phyloP scores from a whole-genome alignment of 2,797 vertebrate genomes.

The Arctocebus calabarensis region DNA sequence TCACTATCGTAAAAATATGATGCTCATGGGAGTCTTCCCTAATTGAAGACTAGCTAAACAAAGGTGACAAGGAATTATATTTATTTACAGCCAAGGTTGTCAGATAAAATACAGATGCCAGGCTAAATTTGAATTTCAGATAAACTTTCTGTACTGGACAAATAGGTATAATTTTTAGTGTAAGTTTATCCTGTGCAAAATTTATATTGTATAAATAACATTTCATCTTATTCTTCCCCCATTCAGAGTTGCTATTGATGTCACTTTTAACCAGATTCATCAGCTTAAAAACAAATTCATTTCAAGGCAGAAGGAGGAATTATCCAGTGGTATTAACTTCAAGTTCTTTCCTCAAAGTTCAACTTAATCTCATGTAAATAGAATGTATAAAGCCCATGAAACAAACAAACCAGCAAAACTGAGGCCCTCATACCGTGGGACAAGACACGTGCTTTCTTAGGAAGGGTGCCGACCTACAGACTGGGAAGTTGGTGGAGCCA shows the following conservation, averaged over 20 bases:
- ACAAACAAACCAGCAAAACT: too few relatives aligned
- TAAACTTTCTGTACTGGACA: too few relatives aligned
- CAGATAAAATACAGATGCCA: background rate
- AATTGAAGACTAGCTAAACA: background rate
- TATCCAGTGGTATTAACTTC: background rate
- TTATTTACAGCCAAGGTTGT: background rate
- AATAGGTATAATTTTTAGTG: background rate
- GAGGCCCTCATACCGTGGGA: too few relatives aligned
- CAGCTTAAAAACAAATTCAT: background rate
- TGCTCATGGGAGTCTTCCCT: background rate
- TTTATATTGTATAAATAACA: fast-evolving
- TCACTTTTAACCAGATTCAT: too few relatives aligned
- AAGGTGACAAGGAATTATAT: background rate
- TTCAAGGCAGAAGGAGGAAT: too few relatives aligned
- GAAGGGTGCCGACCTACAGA: too few relatives aligned
- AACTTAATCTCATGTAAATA: too few relatives aligned
- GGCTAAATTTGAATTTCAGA: background rate
- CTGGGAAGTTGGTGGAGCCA: too few relatives aligned
- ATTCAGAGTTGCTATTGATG: too few relatives aligned
- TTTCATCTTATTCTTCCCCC: background rate
- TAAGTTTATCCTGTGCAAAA: fast-evolving
- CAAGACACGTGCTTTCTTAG: too few relatives aligned
- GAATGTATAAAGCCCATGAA: too few relatives aligned
- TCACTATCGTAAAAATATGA: fast-evolving
- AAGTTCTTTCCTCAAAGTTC: background rate